Base-by-base conservation (phyloP, 1,140 invertebrate species). In the Cherax quadricarinatus region DNA sequence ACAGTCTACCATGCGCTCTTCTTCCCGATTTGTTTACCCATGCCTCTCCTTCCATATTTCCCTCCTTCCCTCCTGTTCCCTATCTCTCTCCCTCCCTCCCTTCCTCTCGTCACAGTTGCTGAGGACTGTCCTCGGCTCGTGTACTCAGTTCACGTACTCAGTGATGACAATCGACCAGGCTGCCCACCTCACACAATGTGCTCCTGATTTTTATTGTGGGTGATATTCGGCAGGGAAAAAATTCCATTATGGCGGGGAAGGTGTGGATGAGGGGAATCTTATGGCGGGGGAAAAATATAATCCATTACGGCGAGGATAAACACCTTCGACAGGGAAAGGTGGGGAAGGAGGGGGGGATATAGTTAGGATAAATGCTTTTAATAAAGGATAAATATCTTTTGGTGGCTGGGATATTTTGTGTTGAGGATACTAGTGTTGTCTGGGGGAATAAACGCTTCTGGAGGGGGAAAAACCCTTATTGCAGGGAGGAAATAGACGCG, bases 191-290 rank as follows among this genome's bases (percentile, higher is more conserved):
- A 70, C 83, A 85, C 83, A 85, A 85, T 85, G 83, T 85, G 83
- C 57, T 53, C 83, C 70, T 85, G 83, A 85, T 85, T 85, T 66
- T 85, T 85, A 85, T 85, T 85, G 83, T 85, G 83, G 62, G 21
- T 30, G 83, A 85, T 85, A 85, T 66, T 85, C 83, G 62, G 83
- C 24, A 3, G 83, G 60, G 24, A 48, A 49, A 14, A 70, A 66
- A 70, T 14, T 53, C 49, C 51, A 24, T n/a, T 21, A 24, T 30
- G 80, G 49, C 9, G 60, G 81, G 81, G 49, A 60, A 60, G 18
- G 18, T 3, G 24, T 1, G 21, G 53, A 51, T 21, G 49, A 82
- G 12, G 18, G 80, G 18, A 48, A 57, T 66, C 62, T 66, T 2
- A 66, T 66, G 62, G 81, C 10, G 81, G 81, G 81, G 70, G 24